Evolutionary conservation across 2,113 vertebrate genomes (phyloP).

Genomic region (Gallinago paraguaiae): DNA sequence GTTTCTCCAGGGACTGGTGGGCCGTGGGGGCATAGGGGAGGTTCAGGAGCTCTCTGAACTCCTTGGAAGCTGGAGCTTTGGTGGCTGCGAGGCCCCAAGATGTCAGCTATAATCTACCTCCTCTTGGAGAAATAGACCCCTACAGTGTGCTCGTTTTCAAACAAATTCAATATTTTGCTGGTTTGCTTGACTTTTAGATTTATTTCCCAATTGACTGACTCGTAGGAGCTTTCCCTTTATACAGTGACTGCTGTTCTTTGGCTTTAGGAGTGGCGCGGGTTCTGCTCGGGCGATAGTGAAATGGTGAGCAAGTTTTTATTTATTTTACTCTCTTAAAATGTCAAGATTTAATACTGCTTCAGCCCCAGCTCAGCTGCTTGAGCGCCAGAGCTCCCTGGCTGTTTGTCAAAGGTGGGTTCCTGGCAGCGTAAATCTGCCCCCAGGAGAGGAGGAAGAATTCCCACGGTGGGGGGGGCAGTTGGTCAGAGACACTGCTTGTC

Average conservation of each 20-base stretch:
- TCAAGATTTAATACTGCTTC: not conserved
- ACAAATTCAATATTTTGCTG: not conserved
- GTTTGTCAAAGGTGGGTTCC: not conserved
- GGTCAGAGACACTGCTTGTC: not conserved
- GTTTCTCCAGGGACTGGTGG: accelerated
- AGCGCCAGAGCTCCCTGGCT: not conserved
- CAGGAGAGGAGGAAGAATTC: accelerated
- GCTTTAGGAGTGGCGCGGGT: not conserved
- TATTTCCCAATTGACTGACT: not conserved
- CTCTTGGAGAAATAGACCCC: not conserved
- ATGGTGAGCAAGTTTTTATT: not conserved
- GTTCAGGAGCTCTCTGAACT: not conserved
- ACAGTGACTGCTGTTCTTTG: not conserved
- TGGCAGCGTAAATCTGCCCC: not conserved
- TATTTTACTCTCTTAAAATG: constrained; percentile 25
- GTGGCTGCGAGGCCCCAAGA: not conserved
- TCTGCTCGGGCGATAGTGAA: not conserved
- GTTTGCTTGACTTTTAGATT: not conserved
- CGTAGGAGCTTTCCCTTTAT: not conserved
- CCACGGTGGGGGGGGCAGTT: accelerated
- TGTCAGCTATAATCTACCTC: not conserved
- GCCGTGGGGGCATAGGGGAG: accelerated
- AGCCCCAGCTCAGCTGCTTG: not conserved
- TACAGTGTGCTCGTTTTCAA: not conserved
- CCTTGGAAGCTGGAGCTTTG: not conserved